These are phyloP conservation scores for Mactra quadrangularis DNA, from an alignment of 1,140 invertebrate genomes.

Conservation along the genomic window DNA sequence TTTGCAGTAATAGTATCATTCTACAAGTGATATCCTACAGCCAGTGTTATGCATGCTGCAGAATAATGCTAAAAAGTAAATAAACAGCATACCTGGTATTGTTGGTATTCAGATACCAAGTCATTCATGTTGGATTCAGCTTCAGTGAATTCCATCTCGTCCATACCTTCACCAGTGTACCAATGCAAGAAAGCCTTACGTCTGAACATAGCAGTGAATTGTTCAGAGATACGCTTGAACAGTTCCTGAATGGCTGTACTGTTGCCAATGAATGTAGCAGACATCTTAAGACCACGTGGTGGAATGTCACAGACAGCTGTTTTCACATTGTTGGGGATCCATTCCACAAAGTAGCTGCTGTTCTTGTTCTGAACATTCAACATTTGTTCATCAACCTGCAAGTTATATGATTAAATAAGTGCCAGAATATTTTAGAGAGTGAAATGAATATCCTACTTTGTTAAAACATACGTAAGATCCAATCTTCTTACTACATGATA, in stretches of 20 bases:
- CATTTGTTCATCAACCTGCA: too few species aligned
- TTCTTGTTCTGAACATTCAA: slow-evolving; percentile 83
- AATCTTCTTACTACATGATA: too few species aligned
- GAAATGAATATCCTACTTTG: too few species aligned
- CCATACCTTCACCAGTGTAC: slow-evolving; percentile 93
- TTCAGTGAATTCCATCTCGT: slow-evolving; percentile 90
- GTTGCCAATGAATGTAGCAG: slow-evolving; percentile 90
- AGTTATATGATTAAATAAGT: too few species aligned
- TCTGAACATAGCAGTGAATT: slow-evolving; percentile 87
- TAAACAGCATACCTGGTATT: too few species aligned
- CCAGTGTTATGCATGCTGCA: too few species aligned
- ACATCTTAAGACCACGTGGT: slow-evolving; percentile 95
- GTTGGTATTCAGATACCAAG: slow-evolving; percentile 95
- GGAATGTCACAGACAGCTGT: slow-evolving; percentile 97
- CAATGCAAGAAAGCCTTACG: slow-evolving; percentile 91
- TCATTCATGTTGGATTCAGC: slow-evolving; percentile 92
- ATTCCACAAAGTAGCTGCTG: slow-evolving; percentile 94
- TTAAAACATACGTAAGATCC: too few species aligned
- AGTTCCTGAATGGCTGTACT: slow-evolving; percentile 90
- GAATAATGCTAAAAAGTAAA: too few species aligned
- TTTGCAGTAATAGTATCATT: too few species aligned
- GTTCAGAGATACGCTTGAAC: slow-evolving; percentile 90
- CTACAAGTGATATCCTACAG: too few species aligned
- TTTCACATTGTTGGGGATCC: slow-evolving; percentile 97
- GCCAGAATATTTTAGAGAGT: too few species aligned